phyloP scores from a whole-genome alignment of 2,888 invertebrate genomes.

The Xestia c-nigrum region DNA sequence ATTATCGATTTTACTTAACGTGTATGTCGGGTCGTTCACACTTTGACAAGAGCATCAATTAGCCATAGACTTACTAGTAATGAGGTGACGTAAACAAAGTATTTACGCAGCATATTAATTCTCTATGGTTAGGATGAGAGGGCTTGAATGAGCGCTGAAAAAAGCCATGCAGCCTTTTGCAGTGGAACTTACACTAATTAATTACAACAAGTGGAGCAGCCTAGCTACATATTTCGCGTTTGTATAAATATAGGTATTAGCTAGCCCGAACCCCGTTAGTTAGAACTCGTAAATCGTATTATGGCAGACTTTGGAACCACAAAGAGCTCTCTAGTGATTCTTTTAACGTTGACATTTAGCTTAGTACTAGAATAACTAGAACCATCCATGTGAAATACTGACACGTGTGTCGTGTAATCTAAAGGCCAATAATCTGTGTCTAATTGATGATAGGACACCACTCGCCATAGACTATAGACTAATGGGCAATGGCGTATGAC shows the following conservation, averaged over 20 bases:
- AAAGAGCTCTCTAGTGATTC: constrained; percentile 1
- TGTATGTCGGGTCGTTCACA: constrained; percentile 67
- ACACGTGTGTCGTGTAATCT: constrained; percentile 14
- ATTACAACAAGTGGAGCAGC: constrained; percentile 49
- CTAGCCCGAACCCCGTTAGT: constrained; percentile 1
- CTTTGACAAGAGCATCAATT: constrained; percentile 56
- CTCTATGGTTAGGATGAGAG: constrained; percentile 48
- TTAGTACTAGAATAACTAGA: constrained; percentile 36
- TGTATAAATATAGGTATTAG: constrained; percentile 34
- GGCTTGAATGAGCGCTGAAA: constrained; percentile 44
- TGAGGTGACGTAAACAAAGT: constrained; percentile 50
- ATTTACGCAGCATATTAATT: constrained; percentile 50
- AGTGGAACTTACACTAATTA: constrained; percentile 52
- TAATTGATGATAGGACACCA: constrained; percentile 42
- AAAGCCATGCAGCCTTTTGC: constrained; percentile 50
- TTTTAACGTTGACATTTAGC: constrained; percentile 37
- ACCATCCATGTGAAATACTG: constrained; percentile 18
- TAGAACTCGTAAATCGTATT: constrained; percentile 12
- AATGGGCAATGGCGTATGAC: constrained; percentile 18
- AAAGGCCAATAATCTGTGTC: constrained; percentile 29
- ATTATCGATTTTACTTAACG: constrained; percentile 62
- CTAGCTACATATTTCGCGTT: constrained; percentile 31
- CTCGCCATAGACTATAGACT: constrained; percentile 23
- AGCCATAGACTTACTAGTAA: constrained; percentile 58
- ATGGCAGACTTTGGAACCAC: constrained; percentile 3